Base-by-base conservation (phyloP, 2,888 invertebrate genomes). In the Caenorhabditis sp. region DNA sequence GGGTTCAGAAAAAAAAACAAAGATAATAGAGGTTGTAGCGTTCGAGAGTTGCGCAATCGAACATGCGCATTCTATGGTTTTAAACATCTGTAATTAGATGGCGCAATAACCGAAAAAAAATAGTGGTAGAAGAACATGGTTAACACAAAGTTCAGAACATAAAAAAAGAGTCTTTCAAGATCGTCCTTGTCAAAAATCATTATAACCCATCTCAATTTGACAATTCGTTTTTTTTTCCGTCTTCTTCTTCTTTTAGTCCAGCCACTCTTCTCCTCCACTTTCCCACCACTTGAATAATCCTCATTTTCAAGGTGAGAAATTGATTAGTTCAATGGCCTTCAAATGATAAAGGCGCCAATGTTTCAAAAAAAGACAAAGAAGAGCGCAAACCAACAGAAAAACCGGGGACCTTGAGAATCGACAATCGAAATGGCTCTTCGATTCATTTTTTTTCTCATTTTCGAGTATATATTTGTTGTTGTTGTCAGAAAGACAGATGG, bases 71-170 rank as follows among this genome's bases (percentile, higher is more conserved):
- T 43, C 17, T 43, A 14, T 43, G 43, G 17, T 43, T 43, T 43
- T 43, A 43, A 43, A 43, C 43, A 43, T 43, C 43, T 43, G 43
- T 43, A 43, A 43, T 43, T 43, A 43, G 43, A 43, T 43, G 43
- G 43, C 43, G 43, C 43, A 43, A 43, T 17, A 17, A 17, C 43
- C 43, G 10, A 14, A 43, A 43, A 5, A 36, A 36, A 36, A 36
- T 8, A 36, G n/a, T n/a, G 36, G 12, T 36, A 36, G 36, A 36
- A 10, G 12, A 43, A 43, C 43, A 3, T 14, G 14, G 14, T 17
- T 17, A 10, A 43, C 12, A 43, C 14, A 10, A 43, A 10, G 12
- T 12, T 10, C 3, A 43, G 43, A 43, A 3, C 6, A 43, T 10
- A 17, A 43, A 17, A 17, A 43, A 43, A 17, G 43, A 17, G 43